phyloP scores from a whole-genome alignment of 2,113 vertebrate species.

The Paracyprichromis sp. region DNA sequence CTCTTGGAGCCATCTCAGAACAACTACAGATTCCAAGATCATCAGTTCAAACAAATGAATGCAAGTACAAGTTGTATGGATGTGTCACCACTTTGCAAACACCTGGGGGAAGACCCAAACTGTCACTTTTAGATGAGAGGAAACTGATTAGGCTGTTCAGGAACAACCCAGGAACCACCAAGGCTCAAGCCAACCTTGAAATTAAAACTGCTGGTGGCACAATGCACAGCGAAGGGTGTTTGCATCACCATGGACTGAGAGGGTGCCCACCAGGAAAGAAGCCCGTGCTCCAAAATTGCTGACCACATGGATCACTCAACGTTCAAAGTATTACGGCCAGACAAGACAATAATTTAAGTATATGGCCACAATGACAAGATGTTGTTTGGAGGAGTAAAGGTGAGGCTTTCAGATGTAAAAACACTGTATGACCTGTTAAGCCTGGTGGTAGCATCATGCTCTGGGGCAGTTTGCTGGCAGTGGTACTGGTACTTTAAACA shows the following conservation, averaged over 20 bases:
- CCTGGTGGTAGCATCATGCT: background rate
- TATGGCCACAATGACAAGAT: background rate
- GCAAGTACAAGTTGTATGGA: background rate
- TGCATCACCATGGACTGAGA: background rate
- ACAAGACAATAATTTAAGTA: background rate
- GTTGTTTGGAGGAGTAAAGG: background rate
- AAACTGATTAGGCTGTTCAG: background rate
- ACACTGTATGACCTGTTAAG: background rate
- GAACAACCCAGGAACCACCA: background rate
- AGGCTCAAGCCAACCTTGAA: background rate
- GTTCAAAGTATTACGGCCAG: rapidly evolving
- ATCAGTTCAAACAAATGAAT: background rate
- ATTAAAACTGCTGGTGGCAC: background rate
- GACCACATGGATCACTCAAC: background rate
- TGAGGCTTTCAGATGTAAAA: background rate
- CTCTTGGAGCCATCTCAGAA: background rate
- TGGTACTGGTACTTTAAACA: background rate
- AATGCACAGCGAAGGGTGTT: rapidly evolving
- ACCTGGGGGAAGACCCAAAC: background rate
- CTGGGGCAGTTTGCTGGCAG: background rate
- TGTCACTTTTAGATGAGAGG: background rate
- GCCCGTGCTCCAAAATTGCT: background rate
- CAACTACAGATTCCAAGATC: background rate
- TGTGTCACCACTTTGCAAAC: background rate
- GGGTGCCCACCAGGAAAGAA: background rate